Evolutionary conservation across 2,113 vertebrate species (phyloP).

Genomic region (Seriola rivoliana): DNA sequence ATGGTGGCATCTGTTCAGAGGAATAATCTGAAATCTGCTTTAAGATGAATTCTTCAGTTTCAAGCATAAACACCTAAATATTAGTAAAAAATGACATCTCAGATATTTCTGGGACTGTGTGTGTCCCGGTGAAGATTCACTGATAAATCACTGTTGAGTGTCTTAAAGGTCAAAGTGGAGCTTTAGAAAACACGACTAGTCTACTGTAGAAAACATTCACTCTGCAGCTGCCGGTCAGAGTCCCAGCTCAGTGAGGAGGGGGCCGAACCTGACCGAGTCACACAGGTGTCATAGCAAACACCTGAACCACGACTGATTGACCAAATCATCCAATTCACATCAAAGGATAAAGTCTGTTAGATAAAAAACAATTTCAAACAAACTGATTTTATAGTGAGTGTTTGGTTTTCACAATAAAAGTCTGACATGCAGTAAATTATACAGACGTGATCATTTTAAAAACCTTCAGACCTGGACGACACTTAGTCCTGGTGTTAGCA

Average conservation of each 20-base stretch:
- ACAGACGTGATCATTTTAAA: no score
- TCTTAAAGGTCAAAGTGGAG: constrained; percentile 58
- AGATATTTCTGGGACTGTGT: constrained; percentile 29
- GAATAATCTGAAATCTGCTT: constrained; percentile 43
- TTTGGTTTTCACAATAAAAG: no score
- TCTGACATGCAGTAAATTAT: no score
- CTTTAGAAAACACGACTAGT: constrained; percentile 53
- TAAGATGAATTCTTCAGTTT: constrained; percentile 53
- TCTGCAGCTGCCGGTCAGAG: constrained; percentile 23
- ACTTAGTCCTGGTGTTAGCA: no score
- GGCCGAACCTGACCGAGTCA: background rate
- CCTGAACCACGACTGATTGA: no score
- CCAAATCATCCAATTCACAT: no score
- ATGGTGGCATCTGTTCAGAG: constrained; percentile 16
- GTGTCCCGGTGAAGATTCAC: background rate
- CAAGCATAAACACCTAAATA: constrained; percentile 64
- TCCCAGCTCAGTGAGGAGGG: background rate
- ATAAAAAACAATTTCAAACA: no score
- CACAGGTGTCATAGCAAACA: no score
- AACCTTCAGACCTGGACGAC: no score
- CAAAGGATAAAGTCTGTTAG: no score
- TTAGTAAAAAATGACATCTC: constrained; percentile 68
- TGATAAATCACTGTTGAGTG: constrained; percentile 53
- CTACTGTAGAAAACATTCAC: constrained; percentile 60
- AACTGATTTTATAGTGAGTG: no score